Base-by-base conservation (phyloP, 2,797 vertebrate species). In the Lagodon rhomboides region DNA sequence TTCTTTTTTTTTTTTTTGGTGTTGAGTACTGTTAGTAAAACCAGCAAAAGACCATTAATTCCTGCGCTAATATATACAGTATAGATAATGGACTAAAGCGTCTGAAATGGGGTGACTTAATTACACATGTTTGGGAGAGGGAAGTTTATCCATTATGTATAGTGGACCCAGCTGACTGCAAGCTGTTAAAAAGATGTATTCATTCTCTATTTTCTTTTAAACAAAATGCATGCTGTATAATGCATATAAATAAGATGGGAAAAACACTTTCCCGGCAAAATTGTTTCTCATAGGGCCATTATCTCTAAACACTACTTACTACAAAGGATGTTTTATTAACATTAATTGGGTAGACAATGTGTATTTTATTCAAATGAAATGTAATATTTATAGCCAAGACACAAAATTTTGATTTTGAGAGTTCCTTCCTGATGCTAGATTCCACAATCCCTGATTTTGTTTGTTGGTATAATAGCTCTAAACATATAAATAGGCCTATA, bases 1-100 rank as follows among this genome's bases (percentile, higher is more conserved):
- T 77, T 68, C 50, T 68, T 82, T 55, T 50, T n/a, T 79, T 80
- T 83, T n/a, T 79, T 80, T 83, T 63, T 82, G 12, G 61, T 79
- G 71, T 82, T 44, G 58, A 82, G 71, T 80, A 80, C 85, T 80
- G 82, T 87, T 87, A 74, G 84, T 77, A 87, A 87, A 87, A 87
- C 84, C 73, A 93, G 84, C 83, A 88, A 86, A 82, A 80, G 56
- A 85, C 72, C 69, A 73, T 75, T 65, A 59, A 80, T 62, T 87
- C 46, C 73, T 84, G 73, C 79, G 86, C 58, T 72, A 77, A 69
- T 79, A 54, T 62, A 83, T 41, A 81, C 68, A 75, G 59, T 71
- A 74, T 30, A 78, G 79, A 86, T 80, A 80, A 81, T 60, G 51
- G 56, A 58, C 61, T 68, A 61, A 73, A 81, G 54, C 12, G 9